phyloP scores from a whole-genome alignment of 2,113 vertebrate genomes.

The Scomber scombrus region DNA sequence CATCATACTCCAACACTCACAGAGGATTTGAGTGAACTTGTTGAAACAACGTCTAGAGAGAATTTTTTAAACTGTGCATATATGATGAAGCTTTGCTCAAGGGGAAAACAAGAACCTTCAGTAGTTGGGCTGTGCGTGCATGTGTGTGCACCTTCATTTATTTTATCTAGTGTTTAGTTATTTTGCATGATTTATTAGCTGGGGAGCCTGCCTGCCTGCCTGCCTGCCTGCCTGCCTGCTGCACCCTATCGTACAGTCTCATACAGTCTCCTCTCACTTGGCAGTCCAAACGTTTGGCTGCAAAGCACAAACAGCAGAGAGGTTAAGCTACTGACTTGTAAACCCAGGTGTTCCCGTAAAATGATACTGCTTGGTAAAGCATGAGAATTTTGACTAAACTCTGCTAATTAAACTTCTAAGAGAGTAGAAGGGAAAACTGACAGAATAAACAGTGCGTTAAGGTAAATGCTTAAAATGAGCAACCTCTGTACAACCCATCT shows the following conservation, averaged over 20 bases:
- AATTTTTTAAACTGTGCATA: conserved; percentile 40
- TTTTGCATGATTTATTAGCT: conserved; percentile 23
- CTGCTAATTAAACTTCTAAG: conserved; percentile 40
- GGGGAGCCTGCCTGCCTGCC: no score
- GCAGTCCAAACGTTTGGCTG: conserved; percentile 52
- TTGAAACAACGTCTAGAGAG: conserved; percentile 37
- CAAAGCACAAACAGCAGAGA: conserved; percentile 43
- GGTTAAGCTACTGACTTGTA: conserved; percentile 30
- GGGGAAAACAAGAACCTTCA: conserved; percentile 26
- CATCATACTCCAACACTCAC: not conserved
- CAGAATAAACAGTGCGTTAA: not conserved
- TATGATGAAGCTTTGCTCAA: conserved; percentile 44
- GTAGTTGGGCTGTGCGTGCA: not conserved
- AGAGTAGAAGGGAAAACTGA: not conserved
- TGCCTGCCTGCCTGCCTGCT: conserved; percentile 1
- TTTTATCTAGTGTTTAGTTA: not conserved
- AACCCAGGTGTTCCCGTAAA: conserved; percentile 58
- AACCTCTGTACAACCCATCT: not conserved
- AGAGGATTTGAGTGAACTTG: conserved; percentile 56
- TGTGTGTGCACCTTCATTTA: conserved; percentile 8
- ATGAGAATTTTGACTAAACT: conserved; percentile 21
- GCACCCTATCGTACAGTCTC: conserved; percentile 29
- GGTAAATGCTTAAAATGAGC: conserved; percentile 8
- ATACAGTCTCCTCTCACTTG: conserved; percentile 33
- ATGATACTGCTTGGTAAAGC: conserved; percentile 19